Evolutionary conservation across 2,888 invertebrate genomes (phyloP).

Genomic region (Tetropium fuscum): DNA sequence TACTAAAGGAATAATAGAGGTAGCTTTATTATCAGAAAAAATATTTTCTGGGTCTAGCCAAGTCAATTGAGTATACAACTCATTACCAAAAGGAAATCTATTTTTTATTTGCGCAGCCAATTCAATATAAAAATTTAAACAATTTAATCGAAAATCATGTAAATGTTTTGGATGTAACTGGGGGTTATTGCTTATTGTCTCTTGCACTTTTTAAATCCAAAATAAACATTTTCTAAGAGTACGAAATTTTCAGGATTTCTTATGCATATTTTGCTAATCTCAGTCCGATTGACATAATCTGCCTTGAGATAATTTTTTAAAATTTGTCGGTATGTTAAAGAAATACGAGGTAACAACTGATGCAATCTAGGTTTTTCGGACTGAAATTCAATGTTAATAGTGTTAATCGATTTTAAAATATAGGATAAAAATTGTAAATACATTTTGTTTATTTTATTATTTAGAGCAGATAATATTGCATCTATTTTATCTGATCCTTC

Average conservation of each 20-base stretch:
- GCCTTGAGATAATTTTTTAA: constrained; percentile 22
- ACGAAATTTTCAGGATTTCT: constrained; percentile 23
- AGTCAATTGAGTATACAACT: constrained; percentile 7
- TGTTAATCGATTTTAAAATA: constrained; percentile 28
- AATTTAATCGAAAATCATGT: too few relatives aligned
- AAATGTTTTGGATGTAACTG: too few relatives aligned
- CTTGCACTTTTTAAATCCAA: constrained; percentile 17
- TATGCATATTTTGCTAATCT: constrained; percentile 16
- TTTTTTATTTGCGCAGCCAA: constrained; percentile 21
- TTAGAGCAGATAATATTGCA: constrained; percentile 16
- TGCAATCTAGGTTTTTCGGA: constrained; percentile 8
- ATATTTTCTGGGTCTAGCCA: constrained; percentile 24
- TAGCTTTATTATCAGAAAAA: constrained; percentile 21
- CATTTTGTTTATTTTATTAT: constrained; percentile 27
- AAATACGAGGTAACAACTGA: constrained; percentile 18
- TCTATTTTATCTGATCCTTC: constrained; percentile 9
- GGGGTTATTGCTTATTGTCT: too few relatives aligned
- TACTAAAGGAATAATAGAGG: constrained; percentile 21
- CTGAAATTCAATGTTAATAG: constrained; percentile 23
- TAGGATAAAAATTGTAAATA: constrained; percentile 29
- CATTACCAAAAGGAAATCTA: constrained; percentile 25
- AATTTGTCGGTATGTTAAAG: constrained; percentile 22
- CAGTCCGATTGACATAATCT: constrained; percentile 15
- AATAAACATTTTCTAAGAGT: constrained; percentile 25
- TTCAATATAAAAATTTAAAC: constrained; percentile 26